Evolutionary conservation across 2,113 vertebrate genomes (phyloP), one percentile per base, ranked within the genome.

Genomic region (Gasterosteus aculeatus): DNA sequence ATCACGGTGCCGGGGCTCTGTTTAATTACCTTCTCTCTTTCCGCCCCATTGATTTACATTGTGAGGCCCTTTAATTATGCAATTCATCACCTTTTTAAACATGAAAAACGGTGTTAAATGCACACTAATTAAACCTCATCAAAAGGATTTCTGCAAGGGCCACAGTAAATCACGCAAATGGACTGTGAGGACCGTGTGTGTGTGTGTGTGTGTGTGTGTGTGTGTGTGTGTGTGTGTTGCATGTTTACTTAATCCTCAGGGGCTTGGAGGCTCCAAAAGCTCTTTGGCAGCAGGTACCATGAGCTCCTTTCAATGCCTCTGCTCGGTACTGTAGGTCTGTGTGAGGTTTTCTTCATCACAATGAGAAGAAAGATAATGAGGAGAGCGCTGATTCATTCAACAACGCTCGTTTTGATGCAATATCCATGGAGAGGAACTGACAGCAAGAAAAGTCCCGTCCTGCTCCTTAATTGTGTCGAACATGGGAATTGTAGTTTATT

Each of bases 11-110:
- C 89, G 85, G 79, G 80, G 67, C 72, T 89, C 90, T 79, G 88
- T 93, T 95, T 94, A 93, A 95, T 95, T 95, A 94, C 93, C 92
- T 38, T 80, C 94, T 92, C 90, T 92, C 93, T 94, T 92, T 94
- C 87, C 85, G 92, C 92, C 75, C 91, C 88, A 95, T 90, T 96
- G 96, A 96, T 95, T 98, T 96, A 96, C 95, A 91, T 94, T 81
- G 93, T 93, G 92, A 91, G 93, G 86, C 92, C 22, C 87, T 95
- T 96, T 97, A 98, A 97, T 97, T 97, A 96, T 92, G 93, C 94
- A 95, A 96, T 95, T 94, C 95, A 96, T 96, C 95, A 95, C 95
- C 94, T 95, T 95, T 95, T 95, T 94, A 95, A 97, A 95, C 95
- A 94, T 93, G 95, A 97, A 94, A 95, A 95, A 96, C 91, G 77